Evolutionary conservation across 1,140 invertebrate species (phyloP).

Genomic region (Mercenaria mercenaria): DNA sequence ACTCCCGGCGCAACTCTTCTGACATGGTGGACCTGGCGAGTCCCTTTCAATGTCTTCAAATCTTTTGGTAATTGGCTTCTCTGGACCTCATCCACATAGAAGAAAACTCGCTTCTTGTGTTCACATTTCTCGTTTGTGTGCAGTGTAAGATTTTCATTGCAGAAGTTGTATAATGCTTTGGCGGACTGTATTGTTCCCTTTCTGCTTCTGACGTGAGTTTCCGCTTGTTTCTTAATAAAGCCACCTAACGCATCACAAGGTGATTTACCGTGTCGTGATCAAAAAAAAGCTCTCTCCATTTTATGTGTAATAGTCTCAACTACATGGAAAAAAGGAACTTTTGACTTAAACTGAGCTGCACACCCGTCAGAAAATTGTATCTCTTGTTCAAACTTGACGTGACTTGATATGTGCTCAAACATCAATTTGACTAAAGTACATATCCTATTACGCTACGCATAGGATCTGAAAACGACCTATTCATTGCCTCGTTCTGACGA

Average conservation of each 20-base stretch:
- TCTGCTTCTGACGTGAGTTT: neutral
- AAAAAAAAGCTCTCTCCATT: neutral
- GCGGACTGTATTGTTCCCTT: neutral
- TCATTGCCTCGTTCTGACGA: no score
- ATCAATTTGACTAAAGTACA: no score
- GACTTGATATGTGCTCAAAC: neutral
- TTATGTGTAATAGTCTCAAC: neutral
- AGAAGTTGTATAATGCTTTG: neutral
- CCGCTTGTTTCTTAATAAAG: neutral
- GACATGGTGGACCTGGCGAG: neutral
- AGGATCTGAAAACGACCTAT: no score
- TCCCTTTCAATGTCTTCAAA: slow-evolving; percentile 20
- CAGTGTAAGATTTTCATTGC: neutral
- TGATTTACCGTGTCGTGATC: slow-evolving; percentile 8
- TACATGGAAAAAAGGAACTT: neutral
- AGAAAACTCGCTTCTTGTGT: slow-evolving; percentile 35
- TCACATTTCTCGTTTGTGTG: neutral
- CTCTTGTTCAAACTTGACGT: neutral
- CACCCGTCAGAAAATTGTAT: slow-evolving; percentile 30
- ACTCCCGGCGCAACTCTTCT: neutral
- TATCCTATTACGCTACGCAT: no score
- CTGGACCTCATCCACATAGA: neutral
- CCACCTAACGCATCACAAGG: slow-evolving; percentile 16
- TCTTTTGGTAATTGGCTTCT: neutral
- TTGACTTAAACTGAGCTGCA: slow-evolving; percentile 15